Evolutionary conservation across 2,888 invertebrate genomes (phyloP), one percentile per base, ranked within the genome.

Genomic region (Oeneis ivallda): DNA sequence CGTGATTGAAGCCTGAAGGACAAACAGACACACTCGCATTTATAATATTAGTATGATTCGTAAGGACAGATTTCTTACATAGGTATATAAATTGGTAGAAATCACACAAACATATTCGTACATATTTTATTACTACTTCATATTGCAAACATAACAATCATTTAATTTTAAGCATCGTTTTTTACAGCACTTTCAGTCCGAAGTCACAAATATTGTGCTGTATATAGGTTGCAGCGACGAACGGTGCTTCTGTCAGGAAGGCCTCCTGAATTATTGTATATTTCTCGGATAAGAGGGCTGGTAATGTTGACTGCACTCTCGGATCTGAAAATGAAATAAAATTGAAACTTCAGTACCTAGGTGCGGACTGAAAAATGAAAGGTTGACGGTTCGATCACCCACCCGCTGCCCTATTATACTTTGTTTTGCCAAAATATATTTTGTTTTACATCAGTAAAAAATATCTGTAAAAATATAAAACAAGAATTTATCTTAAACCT

Each of bases 141-240:
- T 34, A 34, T 37, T 37, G 37, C 37, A 37, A 37, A 6, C 7
- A 37, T 47, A 17, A 47, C 9, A 47, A 47, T 17, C 15, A 45
- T 45, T 45, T 1, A 15, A 45, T 15, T 17, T 17, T 37, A 6
- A 37, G 0, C 11, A 17, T 19, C 49, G 49, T 11, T 11, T 43
- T n/a, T 69, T 70, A 75, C 43, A 73, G 43, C n/a, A 75, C 19
- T 49, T 72, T 66, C 5, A 73, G 37, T 19, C 76, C 76, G 57
- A 79, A 79, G 59, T 81, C 75, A 65, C 82, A 83, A 19, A 83
- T 74, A 17, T 71, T 73, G n/a, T 71, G 67, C 49, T 82, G 77
- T 11, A 83, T 64, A 53, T 74, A 81, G 0, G 70, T 68, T 0
- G 67, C 60, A 17, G 77, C 72, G 26, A 74, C 71, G 11, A 72